Evolutionary conservation across 2,113 vertebrate species (phyloP).

Genomic region (Potamarius usumacintae): DNA sequence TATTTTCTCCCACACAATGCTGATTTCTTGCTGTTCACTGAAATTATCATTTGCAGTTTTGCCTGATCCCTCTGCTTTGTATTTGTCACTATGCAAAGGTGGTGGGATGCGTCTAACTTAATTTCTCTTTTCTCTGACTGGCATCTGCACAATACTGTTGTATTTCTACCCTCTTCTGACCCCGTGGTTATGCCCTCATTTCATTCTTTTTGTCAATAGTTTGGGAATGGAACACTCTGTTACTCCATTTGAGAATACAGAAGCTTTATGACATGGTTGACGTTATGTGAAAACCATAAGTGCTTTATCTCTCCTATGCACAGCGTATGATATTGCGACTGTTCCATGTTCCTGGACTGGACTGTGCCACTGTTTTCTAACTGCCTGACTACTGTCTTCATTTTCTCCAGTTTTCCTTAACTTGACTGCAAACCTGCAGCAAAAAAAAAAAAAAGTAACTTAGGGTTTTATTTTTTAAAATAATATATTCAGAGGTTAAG

Average conservation of each 20-base stretch:
- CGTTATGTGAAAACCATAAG: constrained; percentile 94
- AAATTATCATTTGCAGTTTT: constrained; percentile 56
- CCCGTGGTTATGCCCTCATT: constrained; percentile 37
- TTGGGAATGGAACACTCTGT: constrained; percentile 58
- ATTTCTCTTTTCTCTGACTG: constrained; percentile 1
- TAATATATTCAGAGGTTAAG: background rate
- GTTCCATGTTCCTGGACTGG: constrained; percentile 87
- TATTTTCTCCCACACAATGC: constrained; percentile 43
- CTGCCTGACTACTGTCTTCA: constrained; percentile 61
- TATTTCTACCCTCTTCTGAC: constrained; percentile 51
- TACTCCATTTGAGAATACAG: constrained; percentile 62
- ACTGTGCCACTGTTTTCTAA: constrained; percentile 83
- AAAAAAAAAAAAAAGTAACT: constrained; percentile 49
- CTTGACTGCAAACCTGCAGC: constrained; percentile 42
- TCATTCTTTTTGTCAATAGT: constrained; percentile 55
- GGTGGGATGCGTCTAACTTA: constrained; percentile 52
- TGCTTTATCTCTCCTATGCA: constrained; percentile 99
- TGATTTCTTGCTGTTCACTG: constrained; percentile 57
- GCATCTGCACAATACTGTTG: constrained; percentile 10
- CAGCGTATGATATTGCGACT: constrained; percentile 90
- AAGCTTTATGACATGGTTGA: constrained; percentile 81
- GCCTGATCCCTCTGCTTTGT: constrained; percentile 64
- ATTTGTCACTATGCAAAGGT: constrained; percentile 59
- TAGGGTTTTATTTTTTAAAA: background rate
- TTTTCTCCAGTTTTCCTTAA: constrained; percentile 35